These are phyloP conservation scores for Elysia crispata DNA, from an alignment of 2,888 invertebrate species.

Conservation along the genomic window DNA sequence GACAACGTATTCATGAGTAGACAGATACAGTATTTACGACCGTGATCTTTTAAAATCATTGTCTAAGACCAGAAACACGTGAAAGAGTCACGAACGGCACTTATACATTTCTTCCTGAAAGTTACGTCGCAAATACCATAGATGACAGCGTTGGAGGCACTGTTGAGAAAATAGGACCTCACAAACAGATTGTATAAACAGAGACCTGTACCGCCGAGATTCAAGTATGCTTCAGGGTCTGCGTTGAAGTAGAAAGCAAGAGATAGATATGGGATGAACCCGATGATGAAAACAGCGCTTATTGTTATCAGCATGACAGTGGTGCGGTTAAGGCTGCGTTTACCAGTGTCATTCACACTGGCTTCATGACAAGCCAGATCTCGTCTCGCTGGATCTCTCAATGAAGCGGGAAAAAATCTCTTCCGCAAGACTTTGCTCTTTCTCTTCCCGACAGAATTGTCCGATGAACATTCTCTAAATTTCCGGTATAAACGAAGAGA, in stretches of 20 bases:
- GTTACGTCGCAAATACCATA: slow-evolving; percentile 39
- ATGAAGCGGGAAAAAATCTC: too few species aligned
- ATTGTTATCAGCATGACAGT: slow-evolving; percentile 38
- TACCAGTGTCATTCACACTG: too few species aligned
- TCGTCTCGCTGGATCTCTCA: too few species aligned
- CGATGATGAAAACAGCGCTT: slow-evolving; percentile 36
- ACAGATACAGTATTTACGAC: too few species aligned
- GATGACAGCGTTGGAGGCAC: slow-evolving; percentile 40
- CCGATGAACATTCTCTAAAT: slow-evolving; percentile 26
- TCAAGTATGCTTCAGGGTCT: background rate
- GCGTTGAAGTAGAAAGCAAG: slow-evolving; percentile 6
- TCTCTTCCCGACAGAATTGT: slow-evolving; percentile 5
- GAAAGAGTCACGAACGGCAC: background rate
- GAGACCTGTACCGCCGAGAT: background rate
- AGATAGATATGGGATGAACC: slow-evolving; percentile 28
- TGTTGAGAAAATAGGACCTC: slow-evolving; percentile 35
- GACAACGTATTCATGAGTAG: too few species aligned
- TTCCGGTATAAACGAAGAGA: slow-evolving; percentile 34
- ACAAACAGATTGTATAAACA: slow-evolving; percentile 26
- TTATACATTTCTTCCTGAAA: slow-evolving; percentile 33
- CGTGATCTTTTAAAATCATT: too few species aligned
- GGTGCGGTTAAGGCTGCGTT: slow-evolving; percentile 30
- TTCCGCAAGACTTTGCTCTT: too few species aligned
- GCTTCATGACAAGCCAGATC: too few species aligned
- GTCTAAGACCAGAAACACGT: too few species aligned